phyloP scores from a whole-genome alignment of 2,113 vertebrate species.

The Gasterosteus nipponicus region DNA sequence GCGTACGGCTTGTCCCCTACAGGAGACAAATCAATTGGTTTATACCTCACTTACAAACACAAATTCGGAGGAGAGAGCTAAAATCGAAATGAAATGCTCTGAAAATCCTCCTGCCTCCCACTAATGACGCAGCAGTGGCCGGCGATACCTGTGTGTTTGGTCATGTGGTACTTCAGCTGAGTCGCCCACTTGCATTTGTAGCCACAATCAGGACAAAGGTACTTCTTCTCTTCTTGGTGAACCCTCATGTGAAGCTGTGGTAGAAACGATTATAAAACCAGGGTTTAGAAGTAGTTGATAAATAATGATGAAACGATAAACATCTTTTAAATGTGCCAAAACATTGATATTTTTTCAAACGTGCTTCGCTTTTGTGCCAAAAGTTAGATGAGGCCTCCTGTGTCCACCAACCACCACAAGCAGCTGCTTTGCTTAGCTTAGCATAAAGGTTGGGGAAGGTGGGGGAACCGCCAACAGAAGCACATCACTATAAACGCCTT shows the following conservation, averaged over 20 bases:
- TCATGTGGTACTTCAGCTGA: constrained; percentile 99
- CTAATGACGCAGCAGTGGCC: neutral
- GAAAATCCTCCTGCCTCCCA: neutral
- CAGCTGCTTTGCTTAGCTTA: no score
- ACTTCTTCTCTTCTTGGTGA: constrained; percentile 95
- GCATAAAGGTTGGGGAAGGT: no score
- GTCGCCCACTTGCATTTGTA: constrained; percentile 99
- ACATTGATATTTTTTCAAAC: no score
- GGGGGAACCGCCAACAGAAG: no score
- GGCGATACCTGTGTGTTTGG: constrained; percentile 91
- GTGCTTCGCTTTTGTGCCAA: no score
- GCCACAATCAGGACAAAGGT: constrained; percentile 95
- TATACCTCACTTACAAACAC: neutral
- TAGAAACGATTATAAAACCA: constrained; percentile 3
- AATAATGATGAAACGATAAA: no score
- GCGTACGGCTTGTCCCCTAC: constrained; percentile 90
- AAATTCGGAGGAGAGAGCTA: neutral
- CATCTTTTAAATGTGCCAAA: no score
- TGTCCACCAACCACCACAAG: no score
- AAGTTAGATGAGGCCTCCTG: no score
- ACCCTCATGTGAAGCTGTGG: constrained; percentile 95
- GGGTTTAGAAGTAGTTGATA: no score
- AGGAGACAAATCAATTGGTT: neutral
- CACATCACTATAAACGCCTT: no score
- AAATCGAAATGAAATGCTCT: neutral